Evolutionary conservation across 2,113 vertebrate genomes (phyloP).

Genomic region (Hypanus sabinus): DNA sequence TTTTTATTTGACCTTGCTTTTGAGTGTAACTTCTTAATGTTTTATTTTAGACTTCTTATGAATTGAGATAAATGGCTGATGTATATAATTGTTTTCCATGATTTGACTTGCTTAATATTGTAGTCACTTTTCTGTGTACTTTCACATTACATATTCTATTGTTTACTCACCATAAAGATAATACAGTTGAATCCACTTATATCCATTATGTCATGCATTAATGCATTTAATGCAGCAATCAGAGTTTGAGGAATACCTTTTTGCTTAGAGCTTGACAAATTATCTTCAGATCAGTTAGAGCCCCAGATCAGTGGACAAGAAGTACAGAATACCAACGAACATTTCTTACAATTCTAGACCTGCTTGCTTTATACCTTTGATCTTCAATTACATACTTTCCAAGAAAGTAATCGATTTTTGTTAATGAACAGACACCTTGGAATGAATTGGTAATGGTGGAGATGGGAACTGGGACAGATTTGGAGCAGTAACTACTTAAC

Average conservation of each 20-base stretch:
- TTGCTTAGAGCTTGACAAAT: slow-evolving; percentile 3
- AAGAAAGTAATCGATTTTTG: not conserved
- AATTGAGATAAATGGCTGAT: not conserved
- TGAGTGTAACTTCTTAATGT: not conserved
- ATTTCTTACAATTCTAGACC: not conserved
- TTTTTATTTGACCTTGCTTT: slow-evolving; percentile 11
- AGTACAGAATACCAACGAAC: not conserved
- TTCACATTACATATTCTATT: slow-evolving; percentile 18
- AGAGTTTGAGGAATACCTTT: not conserved
- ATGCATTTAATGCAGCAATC: not conserved
- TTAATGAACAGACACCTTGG: not conserved
- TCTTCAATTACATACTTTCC: not conserved
- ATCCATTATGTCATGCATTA: slow-evolving; percentile 30
- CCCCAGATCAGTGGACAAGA: not conserved
- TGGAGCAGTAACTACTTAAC: not conserved
- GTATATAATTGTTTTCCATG: not conserved
- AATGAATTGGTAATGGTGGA: not conserved
- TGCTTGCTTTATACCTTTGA: not conserved
- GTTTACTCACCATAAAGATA: slow-evolving; percentile 34
- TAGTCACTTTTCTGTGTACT: slow-evolving; percentile 21
- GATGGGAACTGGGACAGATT: not conserved
- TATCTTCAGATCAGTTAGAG: slow-evolving; percentile 14
- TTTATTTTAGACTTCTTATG: not conserved
- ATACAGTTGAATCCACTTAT: slow-evolving; percentile 24
- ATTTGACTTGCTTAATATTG: not conserved